These are phyloP conservation scores for Darevskia nairensis DNA, from an alignment of 2,797 vertebrate genomes.

Conservation along the genomic window DNA sequence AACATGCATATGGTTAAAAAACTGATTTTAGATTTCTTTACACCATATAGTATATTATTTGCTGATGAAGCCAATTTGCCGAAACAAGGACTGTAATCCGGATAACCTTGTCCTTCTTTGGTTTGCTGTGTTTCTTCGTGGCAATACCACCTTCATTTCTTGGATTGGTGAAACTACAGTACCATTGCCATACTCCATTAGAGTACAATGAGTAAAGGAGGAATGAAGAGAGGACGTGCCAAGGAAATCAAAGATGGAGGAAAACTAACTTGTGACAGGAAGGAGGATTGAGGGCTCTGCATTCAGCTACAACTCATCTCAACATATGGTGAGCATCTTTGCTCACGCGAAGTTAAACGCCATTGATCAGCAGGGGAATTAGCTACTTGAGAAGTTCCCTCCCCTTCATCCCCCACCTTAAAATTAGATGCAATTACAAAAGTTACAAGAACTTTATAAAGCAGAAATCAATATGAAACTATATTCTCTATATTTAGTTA, in stretches of 20 bases:
- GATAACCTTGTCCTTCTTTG: too few species aligned
- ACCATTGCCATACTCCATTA: too few species aligned
- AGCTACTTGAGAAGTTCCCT: neutral
- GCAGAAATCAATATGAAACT: neutral
- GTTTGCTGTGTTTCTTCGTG: too few species aligned
- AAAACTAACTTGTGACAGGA: neutral
- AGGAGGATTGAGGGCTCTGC: neutral
- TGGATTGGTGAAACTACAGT: too few species aligned
- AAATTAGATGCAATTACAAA: conserved; percentile 26
- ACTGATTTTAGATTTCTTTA: too few species aligned
- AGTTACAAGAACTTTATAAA: neutral
- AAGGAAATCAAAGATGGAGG: neutral
- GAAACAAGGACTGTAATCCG: too few species aligned
- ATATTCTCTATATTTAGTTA: neutral
- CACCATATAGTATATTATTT: too few species aligned
- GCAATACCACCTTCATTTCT: too few species aligned
- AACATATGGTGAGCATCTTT: neutral
- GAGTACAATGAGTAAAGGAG: neutral
- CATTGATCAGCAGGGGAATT: neutral
- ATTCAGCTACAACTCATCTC: too few species aligned
- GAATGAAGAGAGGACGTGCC: neutral
- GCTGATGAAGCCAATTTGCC: too few species aligned
- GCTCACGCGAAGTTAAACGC: neutral
- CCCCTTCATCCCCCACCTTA: neutral
- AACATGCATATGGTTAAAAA: too few species aligned